Conservation (phyloP, 2,888 invertebrate genomes). For the Standfussiana lucernea region DNA sequence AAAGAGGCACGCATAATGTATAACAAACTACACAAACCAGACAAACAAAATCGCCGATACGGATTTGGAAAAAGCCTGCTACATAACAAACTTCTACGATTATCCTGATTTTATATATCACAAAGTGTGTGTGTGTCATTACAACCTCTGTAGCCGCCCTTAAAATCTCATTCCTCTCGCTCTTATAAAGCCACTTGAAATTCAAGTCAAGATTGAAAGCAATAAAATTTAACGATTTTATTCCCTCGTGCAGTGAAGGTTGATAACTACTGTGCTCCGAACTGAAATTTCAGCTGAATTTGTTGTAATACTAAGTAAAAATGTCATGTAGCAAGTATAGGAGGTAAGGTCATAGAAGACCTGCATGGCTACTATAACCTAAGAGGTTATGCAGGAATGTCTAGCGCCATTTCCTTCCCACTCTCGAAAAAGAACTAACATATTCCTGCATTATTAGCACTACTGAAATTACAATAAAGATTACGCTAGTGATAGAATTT, state of each 20-base stretch:
- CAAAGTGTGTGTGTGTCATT: constrained; percentile 35
- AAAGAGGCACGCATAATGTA: neutral
- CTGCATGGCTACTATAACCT: too few relatives aligned
- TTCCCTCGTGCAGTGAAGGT: constrained; percentile 42
- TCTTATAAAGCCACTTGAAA: constrained; percentile 50
- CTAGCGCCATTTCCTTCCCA: too few relatives aligned
- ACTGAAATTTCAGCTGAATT: constrained; percentile 45
- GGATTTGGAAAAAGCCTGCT: neutral
- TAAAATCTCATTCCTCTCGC: constrained; percentile 47
- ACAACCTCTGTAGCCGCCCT: constrained; percentile 4
- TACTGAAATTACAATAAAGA: neutral
- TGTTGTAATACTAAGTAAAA: constrained; percentile 27
- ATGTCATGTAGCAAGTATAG: neutral
- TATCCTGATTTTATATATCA: constrained; percentile 25
- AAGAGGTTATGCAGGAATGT: too few relatives aligned
- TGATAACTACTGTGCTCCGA: constrained; percentile 34
- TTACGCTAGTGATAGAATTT: neutral
- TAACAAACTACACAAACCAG: neutral
- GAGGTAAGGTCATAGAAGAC: neutral
- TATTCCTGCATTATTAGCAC: too few relatives aligned
- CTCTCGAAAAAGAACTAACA: too few relatives aligned
- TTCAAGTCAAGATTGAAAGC: constrained; percentile 54
- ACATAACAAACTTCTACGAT: neutral
- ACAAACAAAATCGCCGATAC: neutral
- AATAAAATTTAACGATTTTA: constrained; percentile 64